Evolutionary conservation across 2,113 vertebrate species (phyloP).

Genomic region (Myrmecobius fasciatus): DNA sequence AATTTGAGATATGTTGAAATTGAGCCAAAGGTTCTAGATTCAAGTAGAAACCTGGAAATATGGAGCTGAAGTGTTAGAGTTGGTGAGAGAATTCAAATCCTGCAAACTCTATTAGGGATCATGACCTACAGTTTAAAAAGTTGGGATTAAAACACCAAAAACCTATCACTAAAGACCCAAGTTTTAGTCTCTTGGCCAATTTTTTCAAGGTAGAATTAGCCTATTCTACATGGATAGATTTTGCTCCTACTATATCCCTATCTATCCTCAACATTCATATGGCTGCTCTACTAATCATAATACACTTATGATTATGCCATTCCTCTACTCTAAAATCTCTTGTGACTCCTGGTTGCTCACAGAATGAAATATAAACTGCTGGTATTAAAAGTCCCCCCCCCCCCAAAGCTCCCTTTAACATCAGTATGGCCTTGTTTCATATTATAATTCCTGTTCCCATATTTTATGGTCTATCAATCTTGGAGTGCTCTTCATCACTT

Average conservation of each 20-base stretch:
- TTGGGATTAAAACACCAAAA: background rate
- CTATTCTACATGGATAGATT: background rate
- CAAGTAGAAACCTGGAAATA: background rate
- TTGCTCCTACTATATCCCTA: background rate
- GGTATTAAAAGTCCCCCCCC: background rate
- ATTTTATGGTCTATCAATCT: background rate
- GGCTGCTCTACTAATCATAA: background rate
- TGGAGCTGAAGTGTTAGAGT: background rate
- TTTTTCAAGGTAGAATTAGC: background rate
- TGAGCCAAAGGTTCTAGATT: background rate
- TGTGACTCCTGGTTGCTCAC: background rate
- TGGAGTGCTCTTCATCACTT: background rate
- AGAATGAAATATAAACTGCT: background rate
- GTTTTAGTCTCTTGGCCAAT: background rate
- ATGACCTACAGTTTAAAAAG: too few relatives aligned
- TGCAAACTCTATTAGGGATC: too few relatives aligned
- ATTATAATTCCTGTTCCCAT: background rate
- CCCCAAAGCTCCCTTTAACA: background rate
- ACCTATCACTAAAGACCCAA: background rate
- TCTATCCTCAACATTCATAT: background rate
- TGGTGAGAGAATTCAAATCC: background rate
- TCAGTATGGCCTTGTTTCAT: background rate
- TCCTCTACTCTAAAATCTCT: background rate
- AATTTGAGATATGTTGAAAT: background rate
- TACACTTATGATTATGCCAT: background rate